phyloP scores from a whole-genome alignment of 2,888 invertebrate species.

The Erebia ligea region DNA sequence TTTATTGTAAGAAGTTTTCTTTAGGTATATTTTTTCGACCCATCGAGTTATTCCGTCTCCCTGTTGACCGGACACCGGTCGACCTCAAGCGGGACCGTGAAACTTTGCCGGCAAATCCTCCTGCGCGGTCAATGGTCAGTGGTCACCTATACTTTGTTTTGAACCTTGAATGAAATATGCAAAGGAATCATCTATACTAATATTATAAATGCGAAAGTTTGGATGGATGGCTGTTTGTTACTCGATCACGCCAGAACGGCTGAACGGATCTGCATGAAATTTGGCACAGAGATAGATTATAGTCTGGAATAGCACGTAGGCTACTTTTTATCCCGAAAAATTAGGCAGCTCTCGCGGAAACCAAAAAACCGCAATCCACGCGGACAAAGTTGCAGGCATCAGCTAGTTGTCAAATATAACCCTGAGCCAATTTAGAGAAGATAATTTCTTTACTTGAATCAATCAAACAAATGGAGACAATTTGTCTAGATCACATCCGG shows the following conservation, averaged over 20 bases:
- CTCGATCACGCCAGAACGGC: too few species aligned
- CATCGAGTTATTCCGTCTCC: not conserved
- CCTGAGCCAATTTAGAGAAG: not conserved
- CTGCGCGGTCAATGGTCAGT: slow-evolving; percentile 28
- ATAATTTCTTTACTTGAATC: not conserved
- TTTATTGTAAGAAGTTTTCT: not conserved
- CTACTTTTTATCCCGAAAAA: too few species aligned
- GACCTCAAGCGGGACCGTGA: slow-evolving; percentile 33
- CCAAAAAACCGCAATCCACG: too few species aligned
- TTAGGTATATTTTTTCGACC: not conserved
- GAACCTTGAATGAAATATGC: not conserved
- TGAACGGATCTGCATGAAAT: too few species aligned
- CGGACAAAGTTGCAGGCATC: too few species aligned
- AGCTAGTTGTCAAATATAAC: not conserved
- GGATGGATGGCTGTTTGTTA: too few species aligned
- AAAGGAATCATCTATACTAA: too few species aligned
- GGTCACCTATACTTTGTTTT: slow-evolving; percentile 17
- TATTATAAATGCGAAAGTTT: too few species aligned
- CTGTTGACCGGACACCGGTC: slow-evolving; percentile 27
- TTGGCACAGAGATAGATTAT: too few species aligned
- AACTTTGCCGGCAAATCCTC: slow-evolving; percentile 12
- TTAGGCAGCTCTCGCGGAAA: too few species aligned
- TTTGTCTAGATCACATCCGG: slow-evolving; percentile 3
- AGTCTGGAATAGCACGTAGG: too few species aligned
- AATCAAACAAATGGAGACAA: not conserved